Percentiles rank a stretch among this genome's conserved stretches.
phyloP scores from a whole-genome alignment of 92 coral and sea anemone species.

The Porites lobata region DNA sequence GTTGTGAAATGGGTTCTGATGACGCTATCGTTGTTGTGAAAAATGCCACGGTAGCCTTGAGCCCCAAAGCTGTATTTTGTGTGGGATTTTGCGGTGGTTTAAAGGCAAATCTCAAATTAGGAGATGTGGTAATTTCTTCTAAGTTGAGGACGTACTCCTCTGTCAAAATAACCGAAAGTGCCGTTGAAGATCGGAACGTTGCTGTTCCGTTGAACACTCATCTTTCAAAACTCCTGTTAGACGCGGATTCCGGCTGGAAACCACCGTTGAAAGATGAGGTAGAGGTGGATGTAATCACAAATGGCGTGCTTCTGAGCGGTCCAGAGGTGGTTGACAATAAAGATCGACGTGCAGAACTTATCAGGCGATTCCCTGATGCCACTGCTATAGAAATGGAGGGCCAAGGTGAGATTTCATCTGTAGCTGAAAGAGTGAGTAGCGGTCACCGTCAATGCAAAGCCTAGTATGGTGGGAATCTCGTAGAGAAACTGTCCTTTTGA shows the following conservation, averaged over 20 bases:
- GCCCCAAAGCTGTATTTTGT: conserved; percentile 8
- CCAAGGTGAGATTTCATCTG: conserved; percentile 18
- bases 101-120: not conserved
- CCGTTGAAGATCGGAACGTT: not conserved
- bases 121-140: not conserved
- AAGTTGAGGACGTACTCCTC: not conserved
- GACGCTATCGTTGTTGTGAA: not conserved
- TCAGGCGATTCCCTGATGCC: conserved; percentile 26
- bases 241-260: conserved; percentile 42
- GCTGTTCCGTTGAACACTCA: conserved; percentile 4
- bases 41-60: not conserved
- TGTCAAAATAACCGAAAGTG: not conserved
- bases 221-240: conserved; percentile 3
- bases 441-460: no score
- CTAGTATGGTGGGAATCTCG: no score
- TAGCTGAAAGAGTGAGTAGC: no score
- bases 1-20: not conserved
- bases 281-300: conserved; percentile 22
- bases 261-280: conserved; percentile 17
- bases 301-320: conserved; percentile 41
- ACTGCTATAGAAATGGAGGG: conserved; percentile 24
- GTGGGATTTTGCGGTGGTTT: conserved; percentile 1
- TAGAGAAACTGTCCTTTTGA: no score
- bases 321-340: conserved; percentile 27
- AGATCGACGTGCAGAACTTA: conserved; percentile 14